These are phyloP conservation scores for Eospalax fontanierii DNA, from an alignment of 2,797 vertebrate species.

Conservation along the genomic window DNA sequence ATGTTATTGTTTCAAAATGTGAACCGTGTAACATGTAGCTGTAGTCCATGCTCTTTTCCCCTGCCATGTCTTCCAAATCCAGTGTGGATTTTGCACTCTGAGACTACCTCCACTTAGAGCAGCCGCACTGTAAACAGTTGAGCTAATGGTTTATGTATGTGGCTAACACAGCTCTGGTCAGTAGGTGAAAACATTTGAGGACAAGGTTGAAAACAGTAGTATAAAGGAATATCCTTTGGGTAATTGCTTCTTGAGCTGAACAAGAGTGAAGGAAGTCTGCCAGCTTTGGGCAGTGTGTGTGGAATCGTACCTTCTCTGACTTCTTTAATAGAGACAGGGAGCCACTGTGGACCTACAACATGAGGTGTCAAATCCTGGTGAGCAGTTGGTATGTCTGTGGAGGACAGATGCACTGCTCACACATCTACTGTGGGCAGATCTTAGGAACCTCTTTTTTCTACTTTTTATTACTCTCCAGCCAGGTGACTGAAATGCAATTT, in stretches of 20 bases:
- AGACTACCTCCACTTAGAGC: neutral
- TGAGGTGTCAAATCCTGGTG: neutral
- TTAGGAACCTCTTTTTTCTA: neutral
- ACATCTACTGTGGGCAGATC: neutral
- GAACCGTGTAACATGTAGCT: neutral
- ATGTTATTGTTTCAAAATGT: neutral
- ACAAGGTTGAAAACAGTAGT: neutral
- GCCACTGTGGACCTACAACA: neutral
- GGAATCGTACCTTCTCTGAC: fast-evolving
- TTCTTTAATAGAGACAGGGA: neutral
- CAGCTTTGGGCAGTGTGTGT: too few species aligned
- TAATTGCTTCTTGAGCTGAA: neutral
- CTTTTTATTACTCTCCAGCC: constrained; percentile 57
- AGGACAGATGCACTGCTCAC: neutral
- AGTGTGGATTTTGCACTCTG: neutral
- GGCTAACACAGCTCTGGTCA: neutral
- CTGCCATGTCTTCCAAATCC: neutral
- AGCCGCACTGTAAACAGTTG: neutral
- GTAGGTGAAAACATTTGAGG: neutral
- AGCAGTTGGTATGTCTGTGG: neutral
- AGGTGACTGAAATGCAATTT: constrained; percentile 61
- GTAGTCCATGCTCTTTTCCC: neutral
- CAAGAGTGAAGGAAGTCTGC: neutral
- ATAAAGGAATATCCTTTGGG: neutral
- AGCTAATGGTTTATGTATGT: neutral